Conservation (phyloP, 2,797 vertebrate species). For the Typhlichthys subterraneus region DNA sequence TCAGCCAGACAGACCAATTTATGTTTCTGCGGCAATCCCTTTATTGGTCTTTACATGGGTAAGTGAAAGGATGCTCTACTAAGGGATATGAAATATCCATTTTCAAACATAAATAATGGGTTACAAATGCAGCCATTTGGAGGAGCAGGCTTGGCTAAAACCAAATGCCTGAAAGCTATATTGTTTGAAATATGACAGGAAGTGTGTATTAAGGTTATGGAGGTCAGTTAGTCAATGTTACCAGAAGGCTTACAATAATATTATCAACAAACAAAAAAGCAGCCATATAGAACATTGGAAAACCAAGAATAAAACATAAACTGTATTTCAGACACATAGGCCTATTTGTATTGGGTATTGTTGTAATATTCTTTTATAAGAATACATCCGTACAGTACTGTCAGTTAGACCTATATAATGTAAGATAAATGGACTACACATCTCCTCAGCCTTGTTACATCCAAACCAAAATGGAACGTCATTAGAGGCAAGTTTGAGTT, state of each 20-base stretch:
- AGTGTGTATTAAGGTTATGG: constrained; percentile 70
- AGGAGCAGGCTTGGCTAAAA: constrained; percentile 43
- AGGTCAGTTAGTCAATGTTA: constrained; percentile 65
- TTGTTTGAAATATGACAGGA: constrained; percentile 55
- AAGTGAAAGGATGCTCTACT: constrained; percentile 87
- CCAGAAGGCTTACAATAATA: constrained; percentile 48
- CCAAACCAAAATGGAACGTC: constrained; percentile 75
- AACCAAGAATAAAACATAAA: constrained; percentile 8
- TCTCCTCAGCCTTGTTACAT: constrained; percentile 55
- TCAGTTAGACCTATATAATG: constrained; percentile 26
- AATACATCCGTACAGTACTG: constrained; percentile 35
- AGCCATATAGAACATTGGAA: constrained; percentile 25
- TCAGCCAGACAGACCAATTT: constrained; percentile 95
- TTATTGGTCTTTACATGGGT: constrained; percentile 90
- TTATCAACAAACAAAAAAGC: constrained; percentile 40
- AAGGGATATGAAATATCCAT: constrained; percentile 86
- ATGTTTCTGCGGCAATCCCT: constrained; percentile 90
- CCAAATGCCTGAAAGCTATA: constrained; percentile 46
- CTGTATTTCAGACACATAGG: constrained; percentile 13
- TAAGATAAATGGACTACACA: constrained; percentile 58
- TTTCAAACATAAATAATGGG: constrained; percentile 80
- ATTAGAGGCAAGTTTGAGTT: constrained; percentile 76
- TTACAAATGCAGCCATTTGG: constrained; percentile 76
- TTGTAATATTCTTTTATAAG: constrained; percentile 33
- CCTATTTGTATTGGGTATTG: constrained; percentile 9